Conservation (phyloP, 2,113 vertebrate species). For the Colossoma macropomum region DNA sequence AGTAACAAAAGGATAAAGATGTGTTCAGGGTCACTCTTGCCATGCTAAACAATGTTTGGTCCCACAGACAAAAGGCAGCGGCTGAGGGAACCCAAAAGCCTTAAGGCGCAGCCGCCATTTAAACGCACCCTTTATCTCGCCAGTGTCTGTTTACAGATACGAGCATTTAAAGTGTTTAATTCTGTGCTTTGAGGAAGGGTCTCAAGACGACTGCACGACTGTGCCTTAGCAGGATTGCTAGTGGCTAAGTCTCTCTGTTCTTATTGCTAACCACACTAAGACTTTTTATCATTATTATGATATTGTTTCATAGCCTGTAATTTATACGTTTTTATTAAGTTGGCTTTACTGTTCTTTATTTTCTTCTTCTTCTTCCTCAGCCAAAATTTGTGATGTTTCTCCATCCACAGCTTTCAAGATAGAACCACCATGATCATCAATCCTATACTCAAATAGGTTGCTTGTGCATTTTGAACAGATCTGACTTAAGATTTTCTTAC, state of each 20-base stretch:
- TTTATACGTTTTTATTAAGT: background rate
- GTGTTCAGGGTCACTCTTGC: slow-evolving; percentile 19
- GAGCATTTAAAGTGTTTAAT: slow-evolving; percentile 15
- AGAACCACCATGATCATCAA: too few species aligned
- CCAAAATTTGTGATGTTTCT: background rate
- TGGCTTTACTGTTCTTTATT: background rate
- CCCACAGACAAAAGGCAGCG: slow-evolving; percentile 12
- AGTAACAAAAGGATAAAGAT: slow-evolving; percentile 24
- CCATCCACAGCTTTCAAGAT: background rate
- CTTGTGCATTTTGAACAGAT: too few species aligned
- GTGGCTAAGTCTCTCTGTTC: background rate
- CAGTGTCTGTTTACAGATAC: slow-evolving; percentile 13
- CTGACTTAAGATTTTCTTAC: too few species aligned
- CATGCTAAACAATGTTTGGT: slow-evolving; percentile 22
- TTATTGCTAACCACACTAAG: background rate
- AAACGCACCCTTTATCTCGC: slow-evolving; percentile 22
- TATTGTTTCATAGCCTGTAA: background rate
- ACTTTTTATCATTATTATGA: too few species aligned
- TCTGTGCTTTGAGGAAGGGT: slow-evolving; percentile 34
- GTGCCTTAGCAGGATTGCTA: background rate
- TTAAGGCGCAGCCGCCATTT: slow-evolving; percentile 9
- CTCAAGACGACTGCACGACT: background rate
- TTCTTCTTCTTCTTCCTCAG: background rate
- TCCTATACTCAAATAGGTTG: too few species aligned
- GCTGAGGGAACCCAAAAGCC: slow-evolving; percentile 16